Evolutionary conservation across 2,113 vertebrate species (phyloP), one percentile per base, ranked within the genome.

Genomic region (Ornithorhynchus anatinus): DNA sequence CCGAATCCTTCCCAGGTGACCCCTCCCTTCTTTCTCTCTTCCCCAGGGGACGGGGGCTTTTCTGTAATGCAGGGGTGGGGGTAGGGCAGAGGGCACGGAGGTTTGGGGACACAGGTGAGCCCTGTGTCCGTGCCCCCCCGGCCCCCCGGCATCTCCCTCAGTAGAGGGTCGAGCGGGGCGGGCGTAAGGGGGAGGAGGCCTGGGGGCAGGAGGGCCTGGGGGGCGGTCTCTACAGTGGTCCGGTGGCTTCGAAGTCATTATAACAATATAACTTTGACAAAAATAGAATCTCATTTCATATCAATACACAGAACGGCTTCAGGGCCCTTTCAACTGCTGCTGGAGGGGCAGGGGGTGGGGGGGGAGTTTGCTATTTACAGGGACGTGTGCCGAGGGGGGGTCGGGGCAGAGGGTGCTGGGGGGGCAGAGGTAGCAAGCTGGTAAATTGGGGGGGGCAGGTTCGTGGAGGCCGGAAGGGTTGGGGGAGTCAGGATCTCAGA

Each of bases 181-280:
- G 33, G 43, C 56, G 50, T 33, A 43, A 48, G 71, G 58, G 38
- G 16, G 32, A 42, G 12, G 33, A 37, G 27, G 33, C 44, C 52
- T 42, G 1, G 8, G 44, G 59, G 70, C 56, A 59, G 36, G 67
- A 13, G 64, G 70, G 67, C 69, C 36, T 36, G 3, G 1, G 9
- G 5, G 15, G 8, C 77, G 8, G 1, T 80, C 89, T 90, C 90
- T 88, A 92, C 91, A 90, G 80, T 86, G 82, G n/a, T n/a, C 63
- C 68, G 60, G 88, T 89, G 88, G 50, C 81, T 85, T 90, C 80
- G 50, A 86, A 88, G 88, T 87, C 88, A 82, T 88, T 87, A 92
- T 91, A 90, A 92, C 92, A 93, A 94, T 91, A 92, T 90, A n/a
- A 92, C 91, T 93, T 88, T 92, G 92, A 92, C 92, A 92, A 94